Evolutionary conservation across 2,888 invertebrate genomes (phyloP).

Genomic region (Drosophila infuscata): DNA sequence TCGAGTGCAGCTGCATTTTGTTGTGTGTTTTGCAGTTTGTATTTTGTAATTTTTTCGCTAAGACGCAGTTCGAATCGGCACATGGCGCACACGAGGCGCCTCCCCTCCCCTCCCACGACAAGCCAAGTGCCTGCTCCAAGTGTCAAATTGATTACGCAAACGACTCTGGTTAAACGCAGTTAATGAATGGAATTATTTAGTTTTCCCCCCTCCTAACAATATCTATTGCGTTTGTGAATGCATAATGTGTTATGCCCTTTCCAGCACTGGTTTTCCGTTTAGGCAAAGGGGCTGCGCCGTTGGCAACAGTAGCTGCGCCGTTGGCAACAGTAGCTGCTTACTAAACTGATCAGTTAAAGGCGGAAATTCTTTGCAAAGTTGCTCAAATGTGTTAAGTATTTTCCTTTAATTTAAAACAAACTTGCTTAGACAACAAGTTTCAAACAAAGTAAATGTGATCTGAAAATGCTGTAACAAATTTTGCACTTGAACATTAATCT

Average conservation of each 20-base stretch:
- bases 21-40: slow-evolving; percentile 9
- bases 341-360: background rate
- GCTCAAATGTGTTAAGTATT: background rate
- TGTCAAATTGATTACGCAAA: slow-evolving; percentile 77
- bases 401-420: background rate
- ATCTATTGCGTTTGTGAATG: slow-evolving; percentile 38
- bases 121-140: slow-evolving; percentile 58
- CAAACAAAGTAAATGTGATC: background rate
- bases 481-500: background rate
- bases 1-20: slow-evolving; percentile 30
- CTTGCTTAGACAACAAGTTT: background rate
- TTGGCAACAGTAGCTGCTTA: background rate
- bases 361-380: background rate
- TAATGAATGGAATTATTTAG: slow-evolving; percentile 72
- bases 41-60: slow-evolving; percentile 35
- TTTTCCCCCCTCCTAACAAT: background rate
- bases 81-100: slow-evolving; percentile 30
- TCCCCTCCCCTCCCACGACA: background rate
- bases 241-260: slow-evolving; percentile 22
- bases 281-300: too few species aligned
- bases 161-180: slow-evolving; percentile 51
- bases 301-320: background rate
- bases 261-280: background rate
- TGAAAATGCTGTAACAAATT: background rate
- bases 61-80: slow-evolving; percentile 53